Percentiles rank a stretch among this genome's conserved stretches.
Evolutionary conservation across 2,113 vertebrate genomes (phyloP).

Genomic region (Esox niger): DNA sequence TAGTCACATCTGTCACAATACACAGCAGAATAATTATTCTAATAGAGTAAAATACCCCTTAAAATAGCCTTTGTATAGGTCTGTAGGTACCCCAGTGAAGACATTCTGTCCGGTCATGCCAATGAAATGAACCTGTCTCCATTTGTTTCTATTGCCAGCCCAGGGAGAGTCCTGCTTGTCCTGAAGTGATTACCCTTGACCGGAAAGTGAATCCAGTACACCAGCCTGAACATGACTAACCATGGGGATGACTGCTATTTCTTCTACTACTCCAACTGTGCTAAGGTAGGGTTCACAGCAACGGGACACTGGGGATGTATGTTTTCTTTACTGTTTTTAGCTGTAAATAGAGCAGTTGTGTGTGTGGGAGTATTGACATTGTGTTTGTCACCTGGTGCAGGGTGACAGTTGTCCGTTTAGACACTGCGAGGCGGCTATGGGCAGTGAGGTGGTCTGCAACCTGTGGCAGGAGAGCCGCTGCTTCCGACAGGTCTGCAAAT

Average conservation of each 20-base stretch:
- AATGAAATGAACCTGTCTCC: constrained; percentile 6
- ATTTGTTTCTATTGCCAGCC: constrained; percentile 27
- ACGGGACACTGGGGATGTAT: background rate
- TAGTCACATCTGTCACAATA: too few species aligned
- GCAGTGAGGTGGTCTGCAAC: constrained; percentile 86
- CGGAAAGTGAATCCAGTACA: constrained; percentile 25
- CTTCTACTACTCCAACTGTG: constrained; percentile 93
- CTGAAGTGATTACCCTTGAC: constrained; percentile 48
- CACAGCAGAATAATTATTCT: too few species aligned
- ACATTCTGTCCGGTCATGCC: background rate
- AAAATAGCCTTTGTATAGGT: background rate
- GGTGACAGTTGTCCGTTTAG: constrained; percentile 91
- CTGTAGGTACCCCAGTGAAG: background rate
- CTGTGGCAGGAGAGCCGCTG: constrained; percentile 93
- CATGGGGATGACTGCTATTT: constrained; percentile 97
- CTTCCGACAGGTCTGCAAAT: constrained; percentile 88
- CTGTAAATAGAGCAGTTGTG: background rate
- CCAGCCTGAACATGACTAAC: constrained; percentile 76
- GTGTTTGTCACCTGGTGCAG: constrained; percentile 55
- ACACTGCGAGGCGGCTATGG: constrained; percentile 92
- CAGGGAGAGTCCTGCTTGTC: constrained; percentile 45
- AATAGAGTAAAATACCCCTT: background rate
- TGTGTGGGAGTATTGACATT: background rate
- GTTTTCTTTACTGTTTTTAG: background rate
- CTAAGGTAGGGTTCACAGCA: constrained; percentile 73